phyloP scores from a whole-genome alignment of 2,888 invertebrate genomes.

The Myathropa florea region DNA sequence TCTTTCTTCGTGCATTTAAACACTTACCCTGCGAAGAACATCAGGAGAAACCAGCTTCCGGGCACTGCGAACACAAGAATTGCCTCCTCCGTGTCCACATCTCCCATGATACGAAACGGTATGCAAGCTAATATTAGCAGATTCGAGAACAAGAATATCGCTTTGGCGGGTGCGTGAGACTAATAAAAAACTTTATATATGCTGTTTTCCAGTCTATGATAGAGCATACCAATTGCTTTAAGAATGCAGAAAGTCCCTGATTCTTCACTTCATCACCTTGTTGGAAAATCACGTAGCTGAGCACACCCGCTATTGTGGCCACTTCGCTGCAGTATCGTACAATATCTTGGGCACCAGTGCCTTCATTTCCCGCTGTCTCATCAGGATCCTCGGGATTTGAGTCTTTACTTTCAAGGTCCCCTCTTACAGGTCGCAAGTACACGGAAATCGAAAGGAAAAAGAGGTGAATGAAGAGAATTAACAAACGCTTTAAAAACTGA shows the following conservation, averaged over 20 bases:
- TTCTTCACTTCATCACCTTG: conserved; percentile 97
- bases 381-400: conserved; percentile 79
- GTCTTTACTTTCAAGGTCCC: conserved; percentile 74
- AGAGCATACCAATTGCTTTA: conserved; percentile 91
- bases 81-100: conserved; percentile 92
- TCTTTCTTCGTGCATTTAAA: not conserved
- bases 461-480: conserved; percentile 93
- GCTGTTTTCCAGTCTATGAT: not conserved
- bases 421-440: conserved; percentile 89
- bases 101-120: conserved; percentile 89
- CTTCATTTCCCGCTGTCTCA: conserved; percentile 80
- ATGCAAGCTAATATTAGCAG: conserved; percentile 93
- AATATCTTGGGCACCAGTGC: conserved; percentile 77
- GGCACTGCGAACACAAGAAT: conserved; percentile 95
- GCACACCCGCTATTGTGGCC: conserved; percentile 91
- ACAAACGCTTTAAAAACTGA: conserved; percentile 94
- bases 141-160: conserved; percentile 95
- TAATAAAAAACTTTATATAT: conserved; percentile 79
- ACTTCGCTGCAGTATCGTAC: conserved; percentile 89
- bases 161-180: conserved; percentile 97
- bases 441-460: conserved; percentile 93
- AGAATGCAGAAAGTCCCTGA: conserved; percentile 93
- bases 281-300: conserved; percentile 94
- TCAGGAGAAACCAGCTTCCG: conserved; percentile 97
- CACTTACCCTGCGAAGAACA: conserved; percentile 98